A percentile compares a stretch with the other conserved stretches of the same genome.
Evolutionary conservation across 2,888 invertebrate genomes (phyloP).

Genomic region (Drosophila nigricruria): DNA sequence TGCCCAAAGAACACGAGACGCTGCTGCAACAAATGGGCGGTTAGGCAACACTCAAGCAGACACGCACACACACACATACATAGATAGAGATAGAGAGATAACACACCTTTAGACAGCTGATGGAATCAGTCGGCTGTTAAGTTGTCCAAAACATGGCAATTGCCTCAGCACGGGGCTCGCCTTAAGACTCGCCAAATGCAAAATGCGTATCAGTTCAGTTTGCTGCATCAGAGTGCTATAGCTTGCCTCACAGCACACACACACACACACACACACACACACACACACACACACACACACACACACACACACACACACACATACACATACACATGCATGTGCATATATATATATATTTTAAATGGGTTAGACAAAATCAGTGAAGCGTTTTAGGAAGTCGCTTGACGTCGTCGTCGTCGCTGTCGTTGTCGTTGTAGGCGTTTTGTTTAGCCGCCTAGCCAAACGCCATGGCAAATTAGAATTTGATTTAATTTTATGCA

Average conservation of each 20-base stretch:
- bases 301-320: conserved; percentile 8
- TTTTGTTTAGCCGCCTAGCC: conserved; percentile 53
- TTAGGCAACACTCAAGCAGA: conserved; percentile 45
- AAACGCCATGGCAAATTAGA: conserved; percentile 67
- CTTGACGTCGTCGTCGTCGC: conserved; percentile 46
- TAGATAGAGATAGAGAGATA: not conserved
- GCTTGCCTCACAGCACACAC: conserved; percentile 8
- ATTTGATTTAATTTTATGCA: conserved; percentile 79
- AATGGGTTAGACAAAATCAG: conserved; percentile 74
- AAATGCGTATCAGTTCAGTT: conserved; percentile 58
- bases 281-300: conserved; percentile 3
- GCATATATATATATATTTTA: conserved; percentile 20
- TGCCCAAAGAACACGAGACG: conserved; percentile 48
- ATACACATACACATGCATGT: not conserved
- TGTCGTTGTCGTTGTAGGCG: conserved; percentile 60
- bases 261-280: not conserved
- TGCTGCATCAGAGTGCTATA: conserved; percentile 11
- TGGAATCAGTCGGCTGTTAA: conserved; percentile 71
- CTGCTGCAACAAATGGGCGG: conserved; percentile 61
- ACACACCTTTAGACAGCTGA: conserved; percentile 58
- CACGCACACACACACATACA: conserved; percentile 12
- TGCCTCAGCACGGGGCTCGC: conserved; percentile 46
- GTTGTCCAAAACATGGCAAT: conserved; percentile 57
- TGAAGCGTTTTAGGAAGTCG: conserved; percentile 79
- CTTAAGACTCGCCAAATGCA: conserved; percentile 57